Conservation (phyloP, 2,113 vertebrate species). For the Procavia capensis region DNA sequence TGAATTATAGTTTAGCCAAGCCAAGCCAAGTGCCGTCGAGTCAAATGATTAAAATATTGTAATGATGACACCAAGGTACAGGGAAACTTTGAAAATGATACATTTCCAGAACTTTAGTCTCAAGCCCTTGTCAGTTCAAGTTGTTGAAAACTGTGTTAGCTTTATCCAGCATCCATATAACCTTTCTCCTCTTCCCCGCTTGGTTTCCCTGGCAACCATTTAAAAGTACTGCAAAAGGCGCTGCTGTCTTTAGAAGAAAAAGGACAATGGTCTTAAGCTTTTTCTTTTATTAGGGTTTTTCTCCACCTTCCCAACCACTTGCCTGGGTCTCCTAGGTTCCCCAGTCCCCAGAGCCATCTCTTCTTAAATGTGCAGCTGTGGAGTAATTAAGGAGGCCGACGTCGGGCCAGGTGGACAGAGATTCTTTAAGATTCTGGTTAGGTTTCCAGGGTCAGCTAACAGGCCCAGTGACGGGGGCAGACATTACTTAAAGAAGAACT, state of each 20-base stretch:
- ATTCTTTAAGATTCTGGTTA: not conserved
- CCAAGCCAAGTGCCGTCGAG: too few species aligned
- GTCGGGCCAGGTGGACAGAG: slow-evolving; percentile 19
- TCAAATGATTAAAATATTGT: slow-evolving; percentile 84
- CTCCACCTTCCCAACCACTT: slow-evolving; percentile 11
- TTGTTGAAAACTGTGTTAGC: slow-evolving; percentile 87
- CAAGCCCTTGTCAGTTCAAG: slow-evolving; percentile 85
- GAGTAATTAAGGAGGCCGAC: slow-evolving; percentile 69
- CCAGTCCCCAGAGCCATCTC: not conserved
- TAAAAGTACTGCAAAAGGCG: slow-evolving; percentile 87
- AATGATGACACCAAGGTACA: slow-evolving; percentile 79
- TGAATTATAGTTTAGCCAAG: slow-evolving; percentile 84
- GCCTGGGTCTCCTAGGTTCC: not conserved
- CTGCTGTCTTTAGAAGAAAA: slow-evolving; percentile 82
- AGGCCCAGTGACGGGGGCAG: not conserved
- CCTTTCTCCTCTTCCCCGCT: slow-evolving; percentile 87
- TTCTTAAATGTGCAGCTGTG: not conserved
- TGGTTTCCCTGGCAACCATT: slow-evolving; percentile 90
- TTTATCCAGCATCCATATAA: slow-evolving; percentile 87
- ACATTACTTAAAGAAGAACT: not conserved
- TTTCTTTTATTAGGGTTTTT: not conserved
- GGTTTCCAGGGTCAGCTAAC: not conserved
- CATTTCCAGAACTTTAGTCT: slow-evolving; percentile 81
- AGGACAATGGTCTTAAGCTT: slow-evolving; percentile 77
- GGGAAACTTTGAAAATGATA: slow-evolving; percentile 80